Conservation (phyloP, 2,888 invertebrate species). For the Zeuzera pyrina region DNA sequence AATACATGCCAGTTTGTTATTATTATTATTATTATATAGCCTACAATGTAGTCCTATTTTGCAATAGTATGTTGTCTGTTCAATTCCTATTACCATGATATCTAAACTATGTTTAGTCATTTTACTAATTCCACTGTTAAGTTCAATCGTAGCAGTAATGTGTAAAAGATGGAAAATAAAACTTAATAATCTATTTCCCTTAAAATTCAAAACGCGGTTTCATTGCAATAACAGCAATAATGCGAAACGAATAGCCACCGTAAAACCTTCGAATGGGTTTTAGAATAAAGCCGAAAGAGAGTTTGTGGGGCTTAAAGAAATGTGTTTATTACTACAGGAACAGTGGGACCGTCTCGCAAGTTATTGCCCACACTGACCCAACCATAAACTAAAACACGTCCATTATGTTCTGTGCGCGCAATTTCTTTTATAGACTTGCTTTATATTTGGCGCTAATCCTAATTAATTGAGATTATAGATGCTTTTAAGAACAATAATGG, state of each 20-base stretch:
- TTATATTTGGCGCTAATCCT: too few relatives aligned
- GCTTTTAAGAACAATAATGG: too few relatives aligned
- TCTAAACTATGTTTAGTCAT: too few relatives aligned
- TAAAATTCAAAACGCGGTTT: conserved; percentile 36
- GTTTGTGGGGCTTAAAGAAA: conserved; percentile 39
- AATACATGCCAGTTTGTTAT: too few relatives aligned
- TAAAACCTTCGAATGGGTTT: conserved; percentile 49
- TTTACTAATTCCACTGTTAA: too few relatives aligned
- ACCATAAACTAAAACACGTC: conserved; percentile 26
- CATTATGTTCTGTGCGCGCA: conserved; percentile 25
- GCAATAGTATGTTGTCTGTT: too few relatives aligned
- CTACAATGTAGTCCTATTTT: too few relatives aligned
- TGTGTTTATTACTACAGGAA: conserved; percentile 38
- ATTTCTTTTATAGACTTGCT: too few relatives aligned
- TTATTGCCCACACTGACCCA: conserved; percentile 17
- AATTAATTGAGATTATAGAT: too few relatives aligned
- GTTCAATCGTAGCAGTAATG: too few relatives aligned
- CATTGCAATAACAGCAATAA: conserved; percentile 48
- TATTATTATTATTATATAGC: too few relatives aligned
- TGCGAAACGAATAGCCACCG: conserved; percentile 44
- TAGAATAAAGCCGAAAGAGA: conserved; percentile 43
- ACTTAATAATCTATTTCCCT: conserved; percentile 16
- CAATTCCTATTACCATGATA: too few relatives aligned
- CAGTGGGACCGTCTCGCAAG: conserved; percentile 13
- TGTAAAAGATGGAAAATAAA: not conserved